phyloP scores from a whole-genome alignment of 2,797 vertebrate genomes.

The Brachyalestes nurse region DNA sequence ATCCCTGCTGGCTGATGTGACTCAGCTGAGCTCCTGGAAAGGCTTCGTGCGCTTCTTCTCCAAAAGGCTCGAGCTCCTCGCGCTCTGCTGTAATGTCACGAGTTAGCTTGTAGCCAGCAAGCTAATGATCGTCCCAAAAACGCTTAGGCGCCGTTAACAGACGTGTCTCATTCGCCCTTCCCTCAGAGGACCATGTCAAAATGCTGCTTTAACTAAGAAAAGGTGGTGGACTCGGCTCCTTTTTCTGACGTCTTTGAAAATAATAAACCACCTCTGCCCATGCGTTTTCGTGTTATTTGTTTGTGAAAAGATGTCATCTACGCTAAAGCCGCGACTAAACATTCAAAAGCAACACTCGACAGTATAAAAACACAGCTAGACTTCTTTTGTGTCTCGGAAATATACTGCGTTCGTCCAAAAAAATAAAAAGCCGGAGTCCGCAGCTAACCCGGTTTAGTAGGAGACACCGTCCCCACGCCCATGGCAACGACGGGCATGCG shows the following conservation, averaged over 20 bases:
- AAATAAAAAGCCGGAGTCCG: neutral
- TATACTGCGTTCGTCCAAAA: neutral
- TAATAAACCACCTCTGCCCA: neutral
- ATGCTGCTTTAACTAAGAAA: neutral
- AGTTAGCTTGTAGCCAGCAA: neutral
- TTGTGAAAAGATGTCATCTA: neutral
- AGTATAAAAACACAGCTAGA: neutral
- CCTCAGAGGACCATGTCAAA: neutral
- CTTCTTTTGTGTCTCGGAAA: slow-evolving; percentile 22
- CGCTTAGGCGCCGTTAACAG: slow-evolving; percentile 2
- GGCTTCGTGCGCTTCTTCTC: neutral
- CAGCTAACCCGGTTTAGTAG: slow-evolving; percentile 16
- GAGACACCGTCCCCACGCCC: slow-evolving; percentile 70
- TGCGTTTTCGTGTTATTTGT: neutral
- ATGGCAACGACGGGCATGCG: slow-evolving; percentile 62
- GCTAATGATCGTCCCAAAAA: neutral
- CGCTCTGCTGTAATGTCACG: neutral
- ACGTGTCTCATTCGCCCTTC: slow-evolving; percentile 2
- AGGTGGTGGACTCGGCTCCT: neutral
- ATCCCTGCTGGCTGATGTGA: neutral
- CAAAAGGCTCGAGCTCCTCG: neutral
- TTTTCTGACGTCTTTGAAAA: neutral
- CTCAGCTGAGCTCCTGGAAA: neutral
- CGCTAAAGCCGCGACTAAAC: neutral
- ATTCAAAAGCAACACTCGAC: neutral